Evolutionary conservation across 2,888 invertebrate genomes (phyloP), one percentile per base, ranked within the genome.

Genomic region (Pseudoips prasinana): DNA sequence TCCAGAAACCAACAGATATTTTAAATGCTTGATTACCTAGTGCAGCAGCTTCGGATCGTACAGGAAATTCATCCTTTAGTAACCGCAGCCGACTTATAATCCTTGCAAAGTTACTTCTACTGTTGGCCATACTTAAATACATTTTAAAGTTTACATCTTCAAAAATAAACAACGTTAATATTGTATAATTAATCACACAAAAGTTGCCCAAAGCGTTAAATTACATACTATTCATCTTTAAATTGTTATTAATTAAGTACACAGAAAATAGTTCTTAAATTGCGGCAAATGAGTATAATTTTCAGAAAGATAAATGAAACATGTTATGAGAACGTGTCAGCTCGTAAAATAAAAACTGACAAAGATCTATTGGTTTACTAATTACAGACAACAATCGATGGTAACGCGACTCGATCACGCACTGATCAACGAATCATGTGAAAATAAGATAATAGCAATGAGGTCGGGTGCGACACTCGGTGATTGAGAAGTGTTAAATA

Each of bases 381-480:
- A 44, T n/a, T 20, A n/a, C 20, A 39, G 38, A 36, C 40, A 47
- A 50, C 52, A 40, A 47, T 58, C 57, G 55, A 55, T 61, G 63
- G 58, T 68, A 64, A 73, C 64, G 61, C 62, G 61, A 55, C 46
- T 45, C 53, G 57, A 67, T 60, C 72, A 75, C 71, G 73, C 69
- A 64, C 60, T 58, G 61, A 35, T 45, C 45, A 44, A 35, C 60
- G 58, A 64, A 70, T 65, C 65, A 67, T 71, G 71, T 77, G 76
- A 66, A 73, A 74, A 76, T 64, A 49, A 25, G 39, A 42, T 29
- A 39, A 46, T 42, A 46, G 34, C 39, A 37, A 37, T 39, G 32
- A 19, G 39, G 38, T 20, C 22, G 8, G 20, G 8, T 25, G 14
- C n/a, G n/a, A n/a, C n/a, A n/a, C n/a, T n/a, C n/a, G n/a, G n/a